Evolutionary conservation across 2,113 vertebrate species (phyloP).

Genomic region (Lagopus leucura): DNA sequence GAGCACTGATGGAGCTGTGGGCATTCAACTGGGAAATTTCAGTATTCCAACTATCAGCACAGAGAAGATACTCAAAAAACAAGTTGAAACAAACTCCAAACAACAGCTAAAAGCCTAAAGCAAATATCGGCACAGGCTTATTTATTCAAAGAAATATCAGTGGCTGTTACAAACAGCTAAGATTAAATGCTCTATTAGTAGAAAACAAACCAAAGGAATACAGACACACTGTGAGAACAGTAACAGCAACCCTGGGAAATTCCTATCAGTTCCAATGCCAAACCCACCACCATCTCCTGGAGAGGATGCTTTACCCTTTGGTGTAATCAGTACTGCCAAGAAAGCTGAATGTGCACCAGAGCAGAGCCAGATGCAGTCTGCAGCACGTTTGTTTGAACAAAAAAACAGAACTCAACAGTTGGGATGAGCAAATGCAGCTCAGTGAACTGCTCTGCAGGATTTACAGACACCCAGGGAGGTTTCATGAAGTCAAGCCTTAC

Average conservation of each 20-base stretch:
- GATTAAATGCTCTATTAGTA: constrained; percentile 4
- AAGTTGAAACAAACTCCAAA: constrained; percentile 4
- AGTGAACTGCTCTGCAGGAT: background rate
- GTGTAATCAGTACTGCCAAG: background rate
- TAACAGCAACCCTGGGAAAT: background rate
- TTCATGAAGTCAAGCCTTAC: background rate
- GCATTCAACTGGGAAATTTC: background rate
- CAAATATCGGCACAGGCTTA: background rate
- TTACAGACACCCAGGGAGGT: background rate
- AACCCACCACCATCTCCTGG: background rate
- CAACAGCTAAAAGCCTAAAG: constrained; percentile 21
- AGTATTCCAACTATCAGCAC: background rate
- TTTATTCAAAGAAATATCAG: constrained; percentile 25
- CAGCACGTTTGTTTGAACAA: too few relatives aligned
- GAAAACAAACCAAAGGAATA: background rate
- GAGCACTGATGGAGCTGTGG: too few relatives aligned
- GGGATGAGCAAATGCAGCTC: background rate
- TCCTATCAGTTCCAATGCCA: background rate
- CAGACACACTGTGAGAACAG: background rate
- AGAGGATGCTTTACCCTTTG: background rate
- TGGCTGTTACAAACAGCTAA: background rate
- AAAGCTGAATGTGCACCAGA: background rate
- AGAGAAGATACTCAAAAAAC: background rate
- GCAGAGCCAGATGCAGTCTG: background rate
- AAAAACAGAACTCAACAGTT: background rate